Percentiles rank a stretch among this genome's conserved stretches.
phyloP scores from a whole-genome alignment of 1,140 invertebrate genomes.

The Sitophilus oryzae region DNA sequence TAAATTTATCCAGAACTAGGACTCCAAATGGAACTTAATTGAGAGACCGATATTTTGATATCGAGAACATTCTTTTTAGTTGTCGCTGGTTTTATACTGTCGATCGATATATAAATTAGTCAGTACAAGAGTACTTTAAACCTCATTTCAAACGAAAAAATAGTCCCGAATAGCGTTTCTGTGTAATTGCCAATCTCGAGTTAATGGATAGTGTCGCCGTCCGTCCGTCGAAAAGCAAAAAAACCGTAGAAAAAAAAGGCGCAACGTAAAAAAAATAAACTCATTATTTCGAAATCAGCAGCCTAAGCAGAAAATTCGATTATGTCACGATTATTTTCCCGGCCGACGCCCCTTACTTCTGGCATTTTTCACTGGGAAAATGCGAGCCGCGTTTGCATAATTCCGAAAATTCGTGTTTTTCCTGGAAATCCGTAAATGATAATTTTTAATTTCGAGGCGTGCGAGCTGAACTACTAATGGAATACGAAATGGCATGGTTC shows the following conservation, averaged over 20 bases:
- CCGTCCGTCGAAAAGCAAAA: not conserved
- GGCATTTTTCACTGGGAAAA: not conserved
- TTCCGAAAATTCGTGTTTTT: not conserved
- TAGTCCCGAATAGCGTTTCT: not conserved
- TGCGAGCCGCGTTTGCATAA: not conserved
- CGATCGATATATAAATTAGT: too few species aligned
- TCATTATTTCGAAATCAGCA: conserved; percentile 10
- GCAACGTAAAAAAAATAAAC: conserved; percentile 12
- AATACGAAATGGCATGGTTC: not conserved
- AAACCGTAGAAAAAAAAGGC: not conserved
- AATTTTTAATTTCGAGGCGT: not conserved
- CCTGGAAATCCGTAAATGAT: not conserved
- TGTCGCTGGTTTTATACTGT: too few species aligned
- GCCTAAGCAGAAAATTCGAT: conserved; percentile 15
- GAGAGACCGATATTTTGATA: too few species aligned
- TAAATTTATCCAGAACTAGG: too few species aligned
- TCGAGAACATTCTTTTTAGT: too few species aligned
- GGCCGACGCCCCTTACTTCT: not conserved
- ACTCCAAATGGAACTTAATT: too few species aligned
- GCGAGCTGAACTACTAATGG: not conserved
- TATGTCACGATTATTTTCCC: conserved; percentile 7
- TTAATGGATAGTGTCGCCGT: not conserved
- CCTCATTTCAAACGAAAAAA: too few species aligned
- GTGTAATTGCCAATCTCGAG: not conserved
- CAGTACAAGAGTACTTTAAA: too few species aligned